Conservation (phyloP, 2,888 invertebrate genomes). For the Creontiades dilutus region DNA sequence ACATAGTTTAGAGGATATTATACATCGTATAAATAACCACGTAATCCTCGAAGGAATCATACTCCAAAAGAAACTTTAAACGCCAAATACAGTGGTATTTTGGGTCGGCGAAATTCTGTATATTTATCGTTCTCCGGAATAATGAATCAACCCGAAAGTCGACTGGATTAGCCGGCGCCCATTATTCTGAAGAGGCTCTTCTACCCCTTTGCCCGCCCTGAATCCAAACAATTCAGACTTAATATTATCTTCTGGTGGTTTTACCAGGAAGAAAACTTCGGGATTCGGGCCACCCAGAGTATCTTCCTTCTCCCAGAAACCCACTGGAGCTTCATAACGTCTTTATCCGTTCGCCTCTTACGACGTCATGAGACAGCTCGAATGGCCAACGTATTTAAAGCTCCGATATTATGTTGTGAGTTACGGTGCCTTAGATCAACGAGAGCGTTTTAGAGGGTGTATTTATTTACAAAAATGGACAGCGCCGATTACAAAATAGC, state of each 20-base stretch:
- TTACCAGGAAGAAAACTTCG: background rate
- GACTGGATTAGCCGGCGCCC: slow-evolving; percentile 16
- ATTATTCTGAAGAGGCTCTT: slow-evolving; percentile 13
- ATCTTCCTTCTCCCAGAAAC: too few species aligned
- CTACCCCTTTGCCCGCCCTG: background rate
- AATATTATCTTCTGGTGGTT: background rate
- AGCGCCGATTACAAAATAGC: too few species aligned
- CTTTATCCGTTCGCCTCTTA: too few species aligned
- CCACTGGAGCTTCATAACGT: too few species aligned
- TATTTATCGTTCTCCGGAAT: background rate
- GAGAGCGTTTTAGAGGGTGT: too few species aligned
- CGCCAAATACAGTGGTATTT: background rate
- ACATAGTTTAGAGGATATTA: too few species aligned
- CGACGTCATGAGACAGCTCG: too few species aligned
- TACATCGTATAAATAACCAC: background rate
- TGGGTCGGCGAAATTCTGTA: background rate
- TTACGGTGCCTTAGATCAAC: too few species aligned
- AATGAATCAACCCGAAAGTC: background rate
- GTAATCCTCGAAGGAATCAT: background rate
- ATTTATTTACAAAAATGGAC: too few species aligned
- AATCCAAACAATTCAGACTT: background rate
- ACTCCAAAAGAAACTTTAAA: background rate
- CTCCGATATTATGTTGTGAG: too few species aligned
- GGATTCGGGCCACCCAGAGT: background rate
- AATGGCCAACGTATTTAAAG: too few species aligned